Evolutionary conservation across 2,113 vertebrate genomes (phyloP), one percentile per base, ranked within the genome.

Genomic region (Anarrhichthys ocellatus): DNA sequence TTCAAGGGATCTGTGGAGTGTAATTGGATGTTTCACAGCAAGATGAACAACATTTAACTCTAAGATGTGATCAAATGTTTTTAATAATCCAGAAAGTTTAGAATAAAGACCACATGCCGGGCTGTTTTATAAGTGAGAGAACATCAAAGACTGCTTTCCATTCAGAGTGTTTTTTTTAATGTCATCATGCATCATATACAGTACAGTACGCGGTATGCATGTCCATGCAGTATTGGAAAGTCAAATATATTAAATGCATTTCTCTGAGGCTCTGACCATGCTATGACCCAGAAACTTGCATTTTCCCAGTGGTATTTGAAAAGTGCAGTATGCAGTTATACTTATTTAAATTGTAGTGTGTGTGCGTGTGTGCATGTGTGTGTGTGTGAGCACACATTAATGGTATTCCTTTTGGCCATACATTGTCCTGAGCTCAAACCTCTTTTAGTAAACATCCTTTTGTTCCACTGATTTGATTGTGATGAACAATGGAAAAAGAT

Each of bases 401-500:
- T 74, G 54, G 64, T 85, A 62, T 88, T 88, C 48, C 75, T 85
- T 66, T 50, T 70, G 79, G 78, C 58, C 76, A 70, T 83, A 73
- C 68, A 83, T 87, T 90, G 77, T 82, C 79, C 77, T 69, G 54
- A 81, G 71, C 73, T 78, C 44, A 68, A 86, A 83, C 52, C 70
- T 73, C 48, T 80, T 86, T 81, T 62, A 82, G 78, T 50, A 65
- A 71, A 29, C 82, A 74, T 82, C 54, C 66, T 75, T 90, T 93
- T 90, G 81, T 87, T 88, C 84, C 82, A 6, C 56, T 78, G 72
- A 91, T 83, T 88, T 78, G 83, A 87, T 76, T 86, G 71, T 74
- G 59, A 63, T 3, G 69, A 91, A 92, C 88, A 91, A 92, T 87
- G 68, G 73, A 82, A 86, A 87, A 73, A 78, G 78, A 85, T 88